These are phyloP conservation scores for Limnodromus scolopaceus DNA, from an alignment of 2,797 vertebrate species.

Conservation along the genomic window DNA sequence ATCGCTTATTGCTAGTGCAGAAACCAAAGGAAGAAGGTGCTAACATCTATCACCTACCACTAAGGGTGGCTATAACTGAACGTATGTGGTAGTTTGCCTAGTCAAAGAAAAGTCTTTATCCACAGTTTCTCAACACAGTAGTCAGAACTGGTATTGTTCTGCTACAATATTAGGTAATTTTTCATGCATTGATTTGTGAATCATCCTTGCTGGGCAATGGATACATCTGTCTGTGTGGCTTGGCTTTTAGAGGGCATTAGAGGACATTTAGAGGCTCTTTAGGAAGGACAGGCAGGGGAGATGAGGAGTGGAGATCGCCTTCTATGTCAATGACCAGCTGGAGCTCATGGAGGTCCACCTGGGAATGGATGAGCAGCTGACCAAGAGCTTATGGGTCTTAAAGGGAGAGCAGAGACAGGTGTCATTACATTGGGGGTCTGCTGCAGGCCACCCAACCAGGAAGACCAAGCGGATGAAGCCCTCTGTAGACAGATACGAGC, in stretches of 20 bases:
- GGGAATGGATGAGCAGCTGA: not conserved
- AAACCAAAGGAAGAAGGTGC: not conserved
- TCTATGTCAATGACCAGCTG: not conserved
- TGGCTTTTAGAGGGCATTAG: not conserved
- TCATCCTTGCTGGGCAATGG: not conserved
- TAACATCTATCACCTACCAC: not conserved
- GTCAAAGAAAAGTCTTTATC: not conserved
- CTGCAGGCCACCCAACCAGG: not conserved
- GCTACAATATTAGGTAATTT: not conserved
- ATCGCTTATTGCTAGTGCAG: accelerated
- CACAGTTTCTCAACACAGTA: not conserved
- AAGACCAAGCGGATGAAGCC: not conserved
- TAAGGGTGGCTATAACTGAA: not conserved
- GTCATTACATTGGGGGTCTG: not conserved
- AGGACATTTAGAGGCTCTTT: not conserved
- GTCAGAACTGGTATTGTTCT: not conserved
- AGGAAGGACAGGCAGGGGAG: not conserved
- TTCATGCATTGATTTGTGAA: not conserved
- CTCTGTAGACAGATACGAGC: not conserved
- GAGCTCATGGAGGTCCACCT: not conserved
- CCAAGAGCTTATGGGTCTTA: not conserved
- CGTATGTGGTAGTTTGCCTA: not conserved
- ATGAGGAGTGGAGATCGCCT: not conserved
- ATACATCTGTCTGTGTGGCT: not conserved
- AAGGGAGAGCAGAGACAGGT: not conserved